phyloP scores from a whole-genome alignment of 2,113 vertebrate genomes.

The Falco punctatus region DNA sequence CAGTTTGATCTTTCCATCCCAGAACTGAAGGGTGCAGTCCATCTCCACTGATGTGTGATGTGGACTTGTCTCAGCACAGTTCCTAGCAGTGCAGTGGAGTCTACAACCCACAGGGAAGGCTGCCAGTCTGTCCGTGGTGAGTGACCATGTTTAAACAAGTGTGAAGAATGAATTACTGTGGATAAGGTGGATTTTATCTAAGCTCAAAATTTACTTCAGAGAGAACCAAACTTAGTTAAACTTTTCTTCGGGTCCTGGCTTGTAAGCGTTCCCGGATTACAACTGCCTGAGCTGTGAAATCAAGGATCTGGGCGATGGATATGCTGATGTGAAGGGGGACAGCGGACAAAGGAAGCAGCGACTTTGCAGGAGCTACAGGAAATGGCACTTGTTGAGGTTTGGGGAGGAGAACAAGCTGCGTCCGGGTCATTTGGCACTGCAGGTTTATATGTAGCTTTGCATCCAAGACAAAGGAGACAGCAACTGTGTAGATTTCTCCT shows the following conservation, averaged over 20 bases:
- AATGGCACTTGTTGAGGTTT: not conserved
- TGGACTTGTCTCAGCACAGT: conserved; percentile 18
- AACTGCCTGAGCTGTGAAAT: not conserved
- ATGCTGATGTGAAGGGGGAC: not conserved
- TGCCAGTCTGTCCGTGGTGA: conserved; percentile 36
- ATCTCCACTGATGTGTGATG: conserved; percentile 35
- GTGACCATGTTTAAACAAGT: conserved; percentile 35
- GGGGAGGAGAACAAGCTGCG: not conserved
- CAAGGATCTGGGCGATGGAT: not conserved
- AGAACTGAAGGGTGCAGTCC: conserved; percentile 53
- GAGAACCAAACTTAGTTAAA: conserved; percentile 19
- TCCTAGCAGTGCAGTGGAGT: not conserved
- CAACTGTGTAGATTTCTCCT: not conserved
- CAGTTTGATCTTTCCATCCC: conserved; percentile 64
- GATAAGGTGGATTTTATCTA: conserved; percentile 25
- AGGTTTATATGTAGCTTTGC: not conserved
- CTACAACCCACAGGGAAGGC: not conserved
- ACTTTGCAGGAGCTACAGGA: not conserved
- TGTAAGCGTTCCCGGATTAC: not conserved
- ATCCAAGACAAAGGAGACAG: not conserved
- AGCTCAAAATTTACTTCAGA: not conserved
- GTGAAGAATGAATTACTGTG: conserved; percentile 33
- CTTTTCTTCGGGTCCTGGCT: not conserved
- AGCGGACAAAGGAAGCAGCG: not conserved
- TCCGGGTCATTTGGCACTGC: not conserved